Evolutionary conservation across 2,113 vertebrate species (phyloP), one percentile per base, ranked within the genome.

Genomic region (Apodemus speciosus): DNA sequence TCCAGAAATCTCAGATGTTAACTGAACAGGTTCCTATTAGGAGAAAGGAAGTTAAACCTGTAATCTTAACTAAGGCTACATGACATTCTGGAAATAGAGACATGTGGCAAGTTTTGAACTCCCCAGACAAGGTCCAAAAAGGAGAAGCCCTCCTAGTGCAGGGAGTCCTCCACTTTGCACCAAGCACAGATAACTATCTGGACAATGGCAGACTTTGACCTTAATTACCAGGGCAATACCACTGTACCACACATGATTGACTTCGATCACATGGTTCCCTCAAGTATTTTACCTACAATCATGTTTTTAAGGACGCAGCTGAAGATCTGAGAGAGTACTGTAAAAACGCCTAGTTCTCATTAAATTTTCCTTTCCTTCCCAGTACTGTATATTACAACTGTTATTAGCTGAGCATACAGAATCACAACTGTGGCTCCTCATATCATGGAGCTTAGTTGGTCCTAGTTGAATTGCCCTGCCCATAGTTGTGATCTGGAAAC

Each of bases 391-490:
- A 27, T 0, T 53, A 32, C n/a, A 25, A 38, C 30, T 72, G 3
- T 21, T 51, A 27, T 6, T 30, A 38, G 8, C 35, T 49, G 18
- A 16, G 20, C 3, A 35, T 38, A 20, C 21, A 40, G 21, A 73
- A 38, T 62, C 20, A 56, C 10, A 71, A 14, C 27, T 64, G 21
- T 40, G 20, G 18, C 38, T 84, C 15, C 56, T 49, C 9, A 27
- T 2, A 13, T 14, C 21, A 38, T 2, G 20, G 18, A 77, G 30
- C 11, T 2, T 1, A 4, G 3, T 20, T 0, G 30, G 10, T 40
- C 87, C 20, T 6, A 30, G 20, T n/a, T 46, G 7, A 5, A 7
- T n/a, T 75, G 38, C 20, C n/a, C 2, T 53, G 38, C 5, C 62
- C 16, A 89, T 64, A 15, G 1, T 3, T 9, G 9, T 77, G 68